phyloP scores from a whole-genome alignment of 1,140 invertebrate species.

The Habropoda laboriosa region DNA sequence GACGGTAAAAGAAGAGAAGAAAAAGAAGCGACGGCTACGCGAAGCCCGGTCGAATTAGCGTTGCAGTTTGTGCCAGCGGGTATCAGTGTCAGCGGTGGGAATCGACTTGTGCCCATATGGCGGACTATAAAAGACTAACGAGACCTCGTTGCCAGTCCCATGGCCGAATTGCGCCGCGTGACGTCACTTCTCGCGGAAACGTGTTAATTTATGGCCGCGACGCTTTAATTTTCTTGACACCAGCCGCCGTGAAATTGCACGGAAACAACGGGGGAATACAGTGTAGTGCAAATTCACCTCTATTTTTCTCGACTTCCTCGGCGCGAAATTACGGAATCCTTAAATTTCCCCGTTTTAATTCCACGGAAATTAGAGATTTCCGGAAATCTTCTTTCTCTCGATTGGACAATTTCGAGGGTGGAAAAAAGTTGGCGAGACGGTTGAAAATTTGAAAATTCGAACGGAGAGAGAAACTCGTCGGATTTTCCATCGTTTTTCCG shows the following conservation, averaged over 20 bases:
- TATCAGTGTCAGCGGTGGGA: constrained; percentile 53
- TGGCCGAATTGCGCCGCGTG: constrained; percentile 64
- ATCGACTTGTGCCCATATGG: constrained; percentile 49
- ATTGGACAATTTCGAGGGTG: no score
- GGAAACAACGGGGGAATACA: constrained; percentile 42
- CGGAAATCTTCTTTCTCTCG: no score
- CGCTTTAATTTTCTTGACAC: constrained; percentile 63
- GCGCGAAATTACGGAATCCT: background rate
- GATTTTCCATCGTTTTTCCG: background rate
- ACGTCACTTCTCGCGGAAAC: constrained; percentile 79
- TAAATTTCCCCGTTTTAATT: no score
- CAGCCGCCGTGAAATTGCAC: constrained; percentile 49
- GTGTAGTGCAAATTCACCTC: constrained; percentile 17
- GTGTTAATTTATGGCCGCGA: constrained; percentile 74
- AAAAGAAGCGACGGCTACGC: background rate
- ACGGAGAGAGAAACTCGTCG: background rate
- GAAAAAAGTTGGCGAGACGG: no score
- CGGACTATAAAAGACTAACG: constrained; percentile 63
- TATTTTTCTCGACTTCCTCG: no score
- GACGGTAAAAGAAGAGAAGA: background rate
- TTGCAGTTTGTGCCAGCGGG: background rate
- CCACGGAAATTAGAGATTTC: no score
- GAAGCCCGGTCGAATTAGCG: background rate
- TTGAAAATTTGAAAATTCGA: no score
- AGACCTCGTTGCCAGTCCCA: constrained; percentile 65